Conservation (phyloP, 2,888 invertebrate genomes). For the Eupithecia tripunctaria region DNA sequence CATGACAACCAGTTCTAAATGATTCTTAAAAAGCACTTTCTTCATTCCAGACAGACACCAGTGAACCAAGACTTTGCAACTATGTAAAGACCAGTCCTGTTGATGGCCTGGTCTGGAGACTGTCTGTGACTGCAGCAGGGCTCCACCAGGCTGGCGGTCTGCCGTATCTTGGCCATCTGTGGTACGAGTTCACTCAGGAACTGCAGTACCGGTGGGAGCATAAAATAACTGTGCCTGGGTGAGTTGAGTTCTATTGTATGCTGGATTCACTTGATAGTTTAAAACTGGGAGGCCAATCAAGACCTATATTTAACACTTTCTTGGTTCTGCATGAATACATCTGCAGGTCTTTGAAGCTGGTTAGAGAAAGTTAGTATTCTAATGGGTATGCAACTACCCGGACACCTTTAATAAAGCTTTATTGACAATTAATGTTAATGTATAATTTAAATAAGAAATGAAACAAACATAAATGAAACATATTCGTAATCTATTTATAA, state of each 20-base stretch:
- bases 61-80: constrained; percentile 71
- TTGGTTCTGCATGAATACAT: too few relatives aligned
- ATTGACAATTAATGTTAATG: background rate
- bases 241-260: constrained; percentile 71
- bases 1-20: background rate
- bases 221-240: constrained; percentile 91
- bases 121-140: constrained; percentile 90
- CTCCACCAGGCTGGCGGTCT: constrained; percentile 90
- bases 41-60: constrained; percentile 77
- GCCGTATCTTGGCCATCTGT: constrained; percentile 92
- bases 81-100: constrained; percentile 91
- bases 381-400: too few relatives aligned
- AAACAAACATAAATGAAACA: constrained; percentile 16
- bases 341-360: background rate
- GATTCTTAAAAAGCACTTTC: background rate
- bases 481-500: constrained; percentile 37
- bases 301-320: background rate
- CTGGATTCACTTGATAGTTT: background rate
- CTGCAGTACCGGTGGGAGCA: constrained; percentile 96
- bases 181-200: constrained; percentile 97
- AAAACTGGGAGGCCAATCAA: background rate
- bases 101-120: constrained; percentile 92
- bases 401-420: too few relatives aligned
- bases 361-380: too few relatives aligned
- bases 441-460: background rate